Conservation (phyloP, 2,113 vertebrate species). For the Sorex araneus region DNA sequence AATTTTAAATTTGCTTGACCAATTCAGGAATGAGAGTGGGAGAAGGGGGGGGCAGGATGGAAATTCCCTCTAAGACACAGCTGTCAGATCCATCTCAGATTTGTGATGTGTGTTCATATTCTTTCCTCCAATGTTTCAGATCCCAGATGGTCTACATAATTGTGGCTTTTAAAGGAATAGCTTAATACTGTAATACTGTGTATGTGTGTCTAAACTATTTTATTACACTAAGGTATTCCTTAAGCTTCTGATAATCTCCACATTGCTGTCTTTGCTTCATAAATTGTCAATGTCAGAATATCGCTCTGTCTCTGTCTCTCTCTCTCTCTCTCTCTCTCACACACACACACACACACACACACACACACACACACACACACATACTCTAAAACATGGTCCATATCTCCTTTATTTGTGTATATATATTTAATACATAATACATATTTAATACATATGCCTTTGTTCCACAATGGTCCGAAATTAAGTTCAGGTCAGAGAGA, state of each 20-base stretch:
- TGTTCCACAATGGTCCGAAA: neutral
- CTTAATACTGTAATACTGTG: neutral
- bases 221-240: constrained; percentile 22
- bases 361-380: neutral
- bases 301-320: no score
- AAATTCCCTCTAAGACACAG: constrained; percentile 20
- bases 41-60: neutral
- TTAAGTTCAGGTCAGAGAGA: neutral
- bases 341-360: neutral
- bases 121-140: neutral
- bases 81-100: constrained; percentile 23
- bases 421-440: neutral
- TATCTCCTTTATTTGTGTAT: neutral
- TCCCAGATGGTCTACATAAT: neutral
- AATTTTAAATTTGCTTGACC: constrained; percentile 55
- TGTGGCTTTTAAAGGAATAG: neutral
- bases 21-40: neutral
- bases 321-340: no score
- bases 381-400: neutral
- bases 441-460: neutral
- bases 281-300: neutral
- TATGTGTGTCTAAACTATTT: neutral
- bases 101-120: constrained; percentile 13
- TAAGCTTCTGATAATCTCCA: neutral
- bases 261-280: neutral